Percentiles rank a stretch among this genome's conserved stretches.
Conservation (phyloP, 2,888 invertebrate genomes). For the Noctua comes region DNA sequence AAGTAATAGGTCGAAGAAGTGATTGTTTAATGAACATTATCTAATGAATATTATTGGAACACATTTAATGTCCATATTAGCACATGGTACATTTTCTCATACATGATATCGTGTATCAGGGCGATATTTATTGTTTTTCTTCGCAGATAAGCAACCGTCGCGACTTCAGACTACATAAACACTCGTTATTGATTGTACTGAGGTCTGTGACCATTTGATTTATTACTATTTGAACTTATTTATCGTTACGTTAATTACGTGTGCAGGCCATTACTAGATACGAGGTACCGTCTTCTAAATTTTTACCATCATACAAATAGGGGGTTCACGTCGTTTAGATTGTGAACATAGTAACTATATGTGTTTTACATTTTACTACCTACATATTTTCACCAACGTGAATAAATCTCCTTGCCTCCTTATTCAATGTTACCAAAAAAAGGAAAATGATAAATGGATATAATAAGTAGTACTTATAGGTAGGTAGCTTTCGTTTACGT, state of each 20-base stretch:
- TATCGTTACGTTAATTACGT: constrained; percentile 38
- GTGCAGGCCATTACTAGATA: constrained; percentile 16
- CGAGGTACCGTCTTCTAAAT: background rate
- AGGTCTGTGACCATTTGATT: constrained; percentile 66
- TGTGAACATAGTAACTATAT: background rate
- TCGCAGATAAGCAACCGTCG: constrained; percentile 56
- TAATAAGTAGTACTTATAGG: background rate
- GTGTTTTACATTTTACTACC: background rate
- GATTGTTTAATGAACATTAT: background rate
- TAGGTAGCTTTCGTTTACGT: constrained; percentile 2
- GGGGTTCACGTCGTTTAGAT: background rate
- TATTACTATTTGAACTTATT: constrained; percentile 47
- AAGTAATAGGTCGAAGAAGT: background rate
- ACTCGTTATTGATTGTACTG: constrained; percentile 58
- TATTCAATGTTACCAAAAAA: background rate
- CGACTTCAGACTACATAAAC: constrained; percentile 56
- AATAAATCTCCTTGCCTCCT: background rate
- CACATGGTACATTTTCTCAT: constrained; percentile 10
- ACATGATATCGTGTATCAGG: constrained; percentile 14
- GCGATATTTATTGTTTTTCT: constrained; percentile 57
- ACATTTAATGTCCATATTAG: background rate
- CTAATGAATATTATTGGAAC: background rate
- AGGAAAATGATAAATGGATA: too few species aligned
- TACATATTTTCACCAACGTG: background rate
- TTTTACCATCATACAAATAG: background rate